Evolutionary conservation across 2,888 invertebrate species (phyloP).

Genomic region (Orthonychiurus folsomi): DNA sequence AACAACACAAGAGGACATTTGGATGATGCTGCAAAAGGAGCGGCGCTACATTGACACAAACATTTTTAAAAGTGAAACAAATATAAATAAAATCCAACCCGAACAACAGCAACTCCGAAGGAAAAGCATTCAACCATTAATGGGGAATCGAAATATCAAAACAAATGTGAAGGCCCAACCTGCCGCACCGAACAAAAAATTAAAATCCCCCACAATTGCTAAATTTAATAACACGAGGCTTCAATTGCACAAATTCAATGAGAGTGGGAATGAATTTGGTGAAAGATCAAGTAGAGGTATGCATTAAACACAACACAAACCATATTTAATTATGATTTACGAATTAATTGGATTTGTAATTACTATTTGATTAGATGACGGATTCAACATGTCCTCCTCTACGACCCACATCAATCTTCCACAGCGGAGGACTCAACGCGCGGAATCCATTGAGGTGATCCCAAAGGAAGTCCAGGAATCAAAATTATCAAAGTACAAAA

Average conservation of each 20-base stretch:
- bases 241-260: not conserved
- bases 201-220: not conserved
- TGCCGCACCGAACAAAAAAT: not conserved
- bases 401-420: slow-evolving; percentile 16
- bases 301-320: no score
- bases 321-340: no score
- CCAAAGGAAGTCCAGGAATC: slow-evolving; percentile 44
- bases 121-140: not conserved
- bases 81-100: not conserved
- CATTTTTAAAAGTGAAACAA: slow-evolving; percentile 17
- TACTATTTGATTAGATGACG: slow-evolving; percentile 13
- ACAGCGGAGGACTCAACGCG: not conserved
- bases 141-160: slow-evolving; percentile 4
- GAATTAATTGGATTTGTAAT: no score
- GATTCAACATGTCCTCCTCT: slow-evolving; percentile 20
- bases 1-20: slow-evolving; percentile 39
- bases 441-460: slow-evolving; percentile 16
- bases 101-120: not conserved
- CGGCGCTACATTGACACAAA: slow-evolving; percentile 35
- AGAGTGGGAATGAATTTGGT: no score
- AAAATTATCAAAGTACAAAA: slow-evolving; percentile 42
- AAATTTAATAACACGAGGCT: not conserved
- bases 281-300: no score
- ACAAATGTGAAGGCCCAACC: not conserved
- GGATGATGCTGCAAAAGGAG: slow-evolving; percentile 38